Percentiles rank a stretch among this genome's conserved stretches.
Evolutionary conservation across 2,888 invertebrate genomes (phyloP).

Genomic region (Philopedon plagiatum): DNA sequence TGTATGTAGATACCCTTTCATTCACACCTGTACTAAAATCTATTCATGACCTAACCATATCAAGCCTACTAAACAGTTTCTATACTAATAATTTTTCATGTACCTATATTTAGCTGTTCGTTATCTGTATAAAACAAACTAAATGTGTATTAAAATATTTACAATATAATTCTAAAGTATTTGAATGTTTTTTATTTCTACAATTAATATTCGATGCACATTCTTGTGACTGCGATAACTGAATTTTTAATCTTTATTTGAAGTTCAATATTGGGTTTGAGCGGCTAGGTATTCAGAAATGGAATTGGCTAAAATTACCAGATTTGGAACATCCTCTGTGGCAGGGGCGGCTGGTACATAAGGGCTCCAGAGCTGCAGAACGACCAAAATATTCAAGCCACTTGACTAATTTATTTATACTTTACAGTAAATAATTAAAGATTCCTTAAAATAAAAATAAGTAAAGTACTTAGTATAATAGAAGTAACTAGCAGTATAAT

Average conservation of each 20-base stretch:
- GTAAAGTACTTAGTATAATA: no score
- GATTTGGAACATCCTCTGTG: no score
- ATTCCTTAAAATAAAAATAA: no score
- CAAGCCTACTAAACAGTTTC: slow-evolving; percentile 24
- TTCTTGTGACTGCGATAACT: not conserved
- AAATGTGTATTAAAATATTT: slow-evolving; percentile 36
- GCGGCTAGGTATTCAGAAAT: not conserved
- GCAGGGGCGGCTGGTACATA: no score
- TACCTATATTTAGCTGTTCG: slow-evolving; percentile 26
- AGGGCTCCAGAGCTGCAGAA: no score
- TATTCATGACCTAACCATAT: slow-evolving; percentile 20
- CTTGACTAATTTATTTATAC: no score
- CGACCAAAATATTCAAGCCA: no score
- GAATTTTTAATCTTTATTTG: not conserved
- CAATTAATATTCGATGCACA: slow-evolving; percentile 1
- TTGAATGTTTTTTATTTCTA: slow-evolving; percentile 6
- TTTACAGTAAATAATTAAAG: no score
- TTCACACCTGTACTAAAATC: not conserved
- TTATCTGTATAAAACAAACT: slow-evolving; percentile 32
- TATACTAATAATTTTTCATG: slow-evolving; percentile 20
- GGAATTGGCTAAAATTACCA: no score
- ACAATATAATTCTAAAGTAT: slow-evolving; percentile 30
- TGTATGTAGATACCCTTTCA: slow-evolving; percentile 11
- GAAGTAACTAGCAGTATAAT: no score
- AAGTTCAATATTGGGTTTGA: not conserved